phyloP scores from a whole-genome alignment of 2,797 vertebrate genomes.

The Micrastur ruficollis region DNA sequence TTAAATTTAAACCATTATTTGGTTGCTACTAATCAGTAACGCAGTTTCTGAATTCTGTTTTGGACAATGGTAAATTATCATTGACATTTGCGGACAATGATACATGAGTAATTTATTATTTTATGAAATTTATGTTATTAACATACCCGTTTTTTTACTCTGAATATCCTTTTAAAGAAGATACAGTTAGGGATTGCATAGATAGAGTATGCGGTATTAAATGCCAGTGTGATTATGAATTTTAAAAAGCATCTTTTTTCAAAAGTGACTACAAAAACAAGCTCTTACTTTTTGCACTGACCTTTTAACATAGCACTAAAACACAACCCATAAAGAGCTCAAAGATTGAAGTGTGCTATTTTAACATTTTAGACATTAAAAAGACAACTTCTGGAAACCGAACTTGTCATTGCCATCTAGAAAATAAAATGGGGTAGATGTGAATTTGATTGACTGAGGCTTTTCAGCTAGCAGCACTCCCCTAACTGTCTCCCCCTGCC shows the following conservation, averaged over 20 bases:
- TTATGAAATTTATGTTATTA: background rate
- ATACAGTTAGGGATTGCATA: slow-evolving; percentile 67
- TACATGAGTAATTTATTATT: background rate
- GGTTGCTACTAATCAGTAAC: slow-evolving; percentile 7
- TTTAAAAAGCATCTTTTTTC: slow-evolving; percentile 31
- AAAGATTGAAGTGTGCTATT: background rate
- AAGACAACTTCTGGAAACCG: background rate
- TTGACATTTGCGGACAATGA: background rate
- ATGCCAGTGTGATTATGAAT: background rate
- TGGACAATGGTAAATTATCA: background rate
- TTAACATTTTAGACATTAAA: background rate
- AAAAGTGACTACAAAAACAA: slow-evolving; percentile 56
- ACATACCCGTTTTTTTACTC: slow-evolving; percentile 40
- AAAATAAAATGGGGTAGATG: background rate
- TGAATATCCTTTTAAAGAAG: slow-evolving; percentile 7
- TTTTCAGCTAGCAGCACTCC: background rate
- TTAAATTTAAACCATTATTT: slow-evolving; percentile 27
- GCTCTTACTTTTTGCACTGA: slow-evolving; percentile 19
- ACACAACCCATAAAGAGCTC: slow-evolving; percentile 4
- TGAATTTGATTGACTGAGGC: background rate
- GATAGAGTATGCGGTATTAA: slow-evolving; percentile 39
- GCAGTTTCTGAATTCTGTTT: background rate
- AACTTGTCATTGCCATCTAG: background rate
- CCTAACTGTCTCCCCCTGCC: background rate
- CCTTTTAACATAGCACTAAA: slow-evolving; percentile 33